phyloP scores from a whole-genome alignment of 2,113 vertebrate species.

The Entelurus aequoreus region DNA sequence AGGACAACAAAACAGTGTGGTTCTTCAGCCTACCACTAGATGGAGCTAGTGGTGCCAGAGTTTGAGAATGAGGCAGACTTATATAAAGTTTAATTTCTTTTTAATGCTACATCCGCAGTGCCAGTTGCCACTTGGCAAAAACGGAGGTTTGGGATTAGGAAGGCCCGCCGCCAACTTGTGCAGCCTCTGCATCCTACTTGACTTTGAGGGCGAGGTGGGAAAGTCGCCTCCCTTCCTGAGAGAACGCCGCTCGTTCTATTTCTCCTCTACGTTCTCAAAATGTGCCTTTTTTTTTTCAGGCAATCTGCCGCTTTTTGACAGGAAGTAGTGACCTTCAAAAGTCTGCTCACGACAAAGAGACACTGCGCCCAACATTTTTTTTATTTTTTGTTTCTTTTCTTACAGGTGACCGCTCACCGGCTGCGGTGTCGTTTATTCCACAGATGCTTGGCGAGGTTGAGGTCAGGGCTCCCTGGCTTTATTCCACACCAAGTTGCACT shows the following conservation, averaged over 20 bases:
- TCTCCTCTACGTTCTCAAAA: too few relatives aligned
- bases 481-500: background rate
- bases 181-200: background rate
- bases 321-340: slow-evolving; percentile 1
- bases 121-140: background rate
- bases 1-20: too few relatives aligned
- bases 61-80: too few relatives aligned
- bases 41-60: too few relatives aligned
- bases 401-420: too few relatives aligned
- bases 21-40: too few relatives aligned
- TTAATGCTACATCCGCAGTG: too few relatives aligned
- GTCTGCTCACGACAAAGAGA: slow-evolving; percentile 1
- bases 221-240: slow-evolving; percentile 1
- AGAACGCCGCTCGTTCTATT: background rate
- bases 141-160: background rate
- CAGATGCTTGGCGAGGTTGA: background rate
- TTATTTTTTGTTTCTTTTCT: too few relatives aligned
- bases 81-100: too few relatives aligned
- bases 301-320: background rate
- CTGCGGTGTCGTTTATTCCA: background rate
- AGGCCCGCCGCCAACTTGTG: background rate
- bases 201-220: background rate
- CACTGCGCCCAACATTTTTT: background rate
- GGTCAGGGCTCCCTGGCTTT: background rate
- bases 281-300: background rate